Percentiles rank a stretch among this genome's conserved stretches.
These are phyloP conservation scores for Odontesthes bonariensis DNA, from an alignment of 2,113 vertebrate genomes.

Conservation along the genomic window DNA sequence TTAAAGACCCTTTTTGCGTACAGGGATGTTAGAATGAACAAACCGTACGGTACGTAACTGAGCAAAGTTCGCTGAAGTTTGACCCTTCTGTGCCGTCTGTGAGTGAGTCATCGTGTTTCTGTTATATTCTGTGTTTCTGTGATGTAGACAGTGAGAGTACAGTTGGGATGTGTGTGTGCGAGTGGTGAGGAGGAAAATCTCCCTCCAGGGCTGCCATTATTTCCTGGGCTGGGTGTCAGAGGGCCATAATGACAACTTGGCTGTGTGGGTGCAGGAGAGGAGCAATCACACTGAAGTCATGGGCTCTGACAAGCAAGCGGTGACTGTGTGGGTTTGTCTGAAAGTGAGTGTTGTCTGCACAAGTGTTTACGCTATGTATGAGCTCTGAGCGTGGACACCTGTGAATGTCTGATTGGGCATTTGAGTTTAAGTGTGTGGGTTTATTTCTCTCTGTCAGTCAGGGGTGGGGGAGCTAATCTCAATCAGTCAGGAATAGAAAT, in stretches of 20 bases:
- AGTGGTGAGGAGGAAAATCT: background rate
- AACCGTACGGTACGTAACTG: background rate
- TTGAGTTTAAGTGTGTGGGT: constrained; percentile 45
- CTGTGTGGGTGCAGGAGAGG: constrained; percentile 67
- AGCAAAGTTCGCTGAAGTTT: background rate
- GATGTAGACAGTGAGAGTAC: constrained; percentile 22
- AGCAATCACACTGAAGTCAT: constrained; percentile 50
- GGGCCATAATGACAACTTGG: constrained; percentile 43
- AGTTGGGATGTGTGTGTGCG: constrained; percentile 6
- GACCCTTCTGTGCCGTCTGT: constrained; percentile 34
- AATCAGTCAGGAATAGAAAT: constrained; percentile 64
- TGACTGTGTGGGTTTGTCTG: constrained; percentile 13
- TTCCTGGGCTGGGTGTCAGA: constrained; percentile 55
- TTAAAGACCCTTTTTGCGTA: background rate
- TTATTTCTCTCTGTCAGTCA: constrained; percentile 58
- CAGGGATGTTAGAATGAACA: background rate
- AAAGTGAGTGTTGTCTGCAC: constrained; percentile 9
- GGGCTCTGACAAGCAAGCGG: constrained; percentile 34
- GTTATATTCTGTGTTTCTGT: constrained; percentile 34
- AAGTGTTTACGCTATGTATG: constrained; percentile 12
- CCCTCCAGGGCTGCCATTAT: constrained; percentile 66
- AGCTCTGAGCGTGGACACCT: constrained; percentile 21
- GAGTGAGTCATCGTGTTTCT: constrained; percentile 21
- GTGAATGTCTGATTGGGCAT: constrained; percentile 42
- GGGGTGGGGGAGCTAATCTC: background rate